Evolutionary conservation across 2,113 vertebrate genomes (phyloP).

Genomic region (Phyllostomus hastatus): DNA sequence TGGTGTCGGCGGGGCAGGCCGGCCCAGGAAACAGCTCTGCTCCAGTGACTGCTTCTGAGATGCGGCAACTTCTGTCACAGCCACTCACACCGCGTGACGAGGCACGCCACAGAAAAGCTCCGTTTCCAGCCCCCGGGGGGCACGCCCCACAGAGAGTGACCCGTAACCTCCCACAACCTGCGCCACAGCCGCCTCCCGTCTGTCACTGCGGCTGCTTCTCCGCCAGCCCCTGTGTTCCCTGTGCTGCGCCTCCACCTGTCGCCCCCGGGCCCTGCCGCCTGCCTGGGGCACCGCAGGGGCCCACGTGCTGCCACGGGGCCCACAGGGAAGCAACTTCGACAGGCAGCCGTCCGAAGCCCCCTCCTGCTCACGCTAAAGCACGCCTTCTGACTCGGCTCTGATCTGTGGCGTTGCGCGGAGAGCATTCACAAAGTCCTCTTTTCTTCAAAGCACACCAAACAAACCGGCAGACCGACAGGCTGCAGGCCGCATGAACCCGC

Average conservation of each 20-base stretch:
- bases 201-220: neutral
- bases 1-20: no score
- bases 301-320: neutral
- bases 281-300: neutral
- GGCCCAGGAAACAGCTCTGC: no score
- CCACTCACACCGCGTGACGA: no score
- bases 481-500: neutral
- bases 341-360: neutral
- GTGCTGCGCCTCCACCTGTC: neutral
- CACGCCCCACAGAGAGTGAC: no score
- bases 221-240: neutral
- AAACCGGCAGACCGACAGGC: neutral
- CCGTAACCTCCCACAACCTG: no score
- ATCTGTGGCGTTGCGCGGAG: neutral
- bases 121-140: no score
- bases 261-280: neutral
- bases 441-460: neutral
- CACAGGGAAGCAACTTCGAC: neutral
- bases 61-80: accelerated
- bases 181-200: neutral
- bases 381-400: neutral
- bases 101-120: no score
- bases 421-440: neutral
- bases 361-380: neutral
- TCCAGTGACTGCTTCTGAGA: no score